Conservation (phyloP, 2,888 invertebrate genomes). For the Dione vanillae region DNA sequence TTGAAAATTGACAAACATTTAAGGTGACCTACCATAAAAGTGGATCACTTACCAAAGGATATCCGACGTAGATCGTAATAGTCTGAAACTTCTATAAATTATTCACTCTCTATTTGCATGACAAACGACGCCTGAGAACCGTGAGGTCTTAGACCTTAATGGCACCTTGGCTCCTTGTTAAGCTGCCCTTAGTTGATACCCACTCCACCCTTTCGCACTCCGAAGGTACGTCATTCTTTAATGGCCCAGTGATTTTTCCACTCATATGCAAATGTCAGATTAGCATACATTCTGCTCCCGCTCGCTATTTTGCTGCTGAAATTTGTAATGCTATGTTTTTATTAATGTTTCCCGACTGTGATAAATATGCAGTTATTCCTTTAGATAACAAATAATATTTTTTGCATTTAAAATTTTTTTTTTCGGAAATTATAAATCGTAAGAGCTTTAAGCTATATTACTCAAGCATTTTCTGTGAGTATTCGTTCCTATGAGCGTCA, state of each 20-base stretch:
- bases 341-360: conserved; percentile 20
- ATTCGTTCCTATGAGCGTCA: too few species aligned
- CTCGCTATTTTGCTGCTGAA: conserved; percentile 57
- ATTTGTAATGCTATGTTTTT: conserved; percentile 47
- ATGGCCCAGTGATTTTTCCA: conserved; percentile 76
- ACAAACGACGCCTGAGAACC: conserved; percentile 72
- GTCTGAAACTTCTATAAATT: conserved; percentile 77
- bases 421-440: not conserved
- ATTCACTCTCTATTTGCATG: conserved; percentile 81
- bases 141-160: conserved; percentile 74
- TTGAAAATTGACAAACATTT: conserved; percentile 31
- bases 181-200: conserved; percentile 43
- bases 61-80: conserved; percentile 65
- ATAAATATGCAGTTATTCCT: conserved; percentile 19
- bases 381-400: conserved; percentile 19
- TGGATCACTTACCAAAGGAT: conserved; percentile 58
- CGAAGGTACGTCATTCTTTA: conserved; percentile 65
- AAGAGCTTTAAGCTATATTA: not conserved
- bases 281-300: conserved; percentile 73
- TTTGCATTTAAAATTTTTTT: not conserved
- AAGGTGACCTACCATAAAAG: conserved; percentile 31
- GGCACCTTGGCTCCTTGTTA: conserved; percentile 53
- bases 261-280: conserved; percentile 76
- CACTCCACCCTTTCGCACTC: conserved; percentile 61
- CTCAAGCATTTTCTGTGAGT: too few species aligned